A percentile compares a stretch with the other conserved stretches of the same genome.
Evolutionary conservation across 37 sponge, comb jelly and placozoan genomes (phyloP).

Genomic region (Cliona cf. orientalis): DNA sequence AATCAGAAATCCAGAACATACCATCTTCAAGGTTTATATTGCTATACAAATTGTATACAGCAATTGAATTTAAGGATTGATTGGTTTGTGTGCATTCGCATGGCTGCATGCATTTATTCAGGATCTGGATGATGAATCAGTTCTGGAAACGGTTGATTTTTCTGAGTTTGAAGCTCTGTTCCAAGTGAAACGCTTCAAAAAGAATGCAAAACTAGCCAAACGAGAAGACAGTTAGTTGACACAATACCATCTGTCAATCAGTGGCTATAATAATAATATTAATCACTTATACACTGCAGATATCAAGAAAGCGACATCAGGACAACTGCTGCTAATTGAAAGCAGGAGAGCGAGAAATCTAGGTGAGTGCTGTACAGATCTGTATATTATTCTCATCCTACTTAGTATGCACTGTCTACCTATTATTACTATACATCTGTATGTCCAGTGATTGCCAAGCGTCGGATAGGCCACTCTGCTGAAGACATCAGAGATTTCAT

Average conservation of each 20-base stretch:
- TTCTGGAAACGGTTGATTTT: conserved; percentile 73
- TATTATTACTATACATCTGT: too few relatives aligned
- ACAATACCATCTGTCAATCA: neutral
- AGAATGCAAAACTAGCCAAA: conserved; percentile 15
- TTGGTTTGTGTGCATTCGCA: too few relatives aligned
- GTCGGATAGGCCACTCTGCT: conserved; percentile 68
- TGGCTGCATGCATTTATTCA: too few relatives aligned
- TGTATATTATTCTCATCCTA: neutral
- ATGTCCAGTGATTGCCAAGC: conserved; percentile 79
- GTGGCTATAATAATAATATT: neutral
- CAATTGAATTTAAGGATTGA: neutral
- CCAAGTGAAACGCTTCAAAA: conserved; percentile 61
- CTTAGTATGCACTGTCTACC: neutral
- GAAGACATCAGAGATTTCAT: conserved; percentile 45
- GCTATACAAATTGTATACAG: neutral
- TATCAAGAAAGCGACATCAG: neutral
- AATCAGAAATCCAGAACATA: conserved; percentile 54
- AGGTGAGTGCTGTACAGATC: conserved; percentile 34
- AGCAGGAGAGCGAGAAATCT: conserved; percentile 59
- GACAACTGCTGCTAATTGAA: conserved; percentile 58
- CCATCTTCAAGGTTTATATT: conserved; percentile 69
- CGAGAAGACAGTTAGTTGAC: conserved; percentile 35
- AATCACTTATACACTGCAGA: neutral
- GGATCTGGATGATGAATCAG: conserved; percentile 69
- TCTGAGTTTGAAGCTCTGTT: conserved; percentile 84